phyloP scores from a whole-genome alignment of 2,888 invertebrate genomes.

The Macroteleia sp. region DNA sequence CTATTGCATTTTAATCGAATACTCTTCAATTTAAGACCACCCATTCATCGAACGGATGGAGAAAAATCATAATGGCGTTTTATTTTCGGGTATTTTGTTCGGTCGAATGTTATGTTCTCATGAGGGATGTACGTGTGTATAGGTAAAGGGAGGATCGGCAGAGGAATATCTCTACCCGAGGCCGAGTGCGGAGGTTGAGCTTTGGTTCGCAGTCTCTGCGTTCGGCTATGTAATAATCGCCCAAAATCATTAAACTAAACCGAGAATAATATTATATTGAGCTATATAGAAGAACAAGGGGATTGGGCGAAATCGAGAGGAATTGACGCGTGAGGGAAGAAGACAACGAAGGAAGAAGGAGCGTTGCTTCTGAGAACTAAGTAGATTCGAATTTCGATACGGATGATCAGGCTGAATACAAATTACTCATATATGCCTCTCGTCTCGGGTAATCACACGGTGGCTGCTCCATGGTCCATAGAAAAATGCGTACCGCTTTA shows the following conservation, averaged over 20 bases:
- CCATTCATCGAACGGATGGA: constrained; percentile 70
- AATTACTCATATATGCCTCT: constrained; percentile 83
- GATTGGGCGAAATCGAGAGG: constrained; percentile 55
- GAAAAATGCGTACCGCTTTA: constrained; percentile 78
- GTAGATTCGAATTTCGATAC: constrained; percentile 84
- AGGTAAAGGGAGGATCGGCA: constrained; percentile 50
- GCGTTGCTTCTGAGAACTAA: constrained; percentile 83
- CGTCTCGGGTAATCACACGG: constrained; percentile 83
- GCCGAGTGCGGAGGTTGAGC: constrained; percentile 65
- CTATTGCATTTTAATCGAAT: constrained; percentile 46
- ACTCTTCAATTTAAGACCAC: constrained; percentile 81
- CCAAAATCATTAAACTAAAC: constrained; percentile 84
- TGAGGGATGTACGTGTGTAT: constrained; percentile 58
- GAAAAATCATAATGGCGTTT: constrained; percentile 81
- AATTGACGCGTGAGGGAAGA: constrained; percentile 40
- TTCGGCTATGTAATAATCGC: constrained; percentile 82
- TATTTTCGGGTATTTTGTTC: constrained; percentile 77
- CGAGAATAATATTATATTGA: constrained; percentile 84
- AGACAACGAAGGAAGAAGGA: constrained; percentile 63
- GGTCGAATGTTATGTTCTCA: constrained; percentile 57
- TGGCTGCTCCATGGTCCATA: constrained; percentile 79
- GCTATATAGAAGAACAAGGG: constrained; percentile 74
- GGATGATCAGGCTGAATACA: constrained; percentile 84
- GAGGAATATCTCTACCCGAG: constrained; percentile 68
- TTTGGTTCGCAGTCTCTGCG: constrained; percentile 70